Evolutionary conservation across 2,888 invertebrate genomes (phyloP).

Genomic region (Disparrhopalites patrizii): DNA sequence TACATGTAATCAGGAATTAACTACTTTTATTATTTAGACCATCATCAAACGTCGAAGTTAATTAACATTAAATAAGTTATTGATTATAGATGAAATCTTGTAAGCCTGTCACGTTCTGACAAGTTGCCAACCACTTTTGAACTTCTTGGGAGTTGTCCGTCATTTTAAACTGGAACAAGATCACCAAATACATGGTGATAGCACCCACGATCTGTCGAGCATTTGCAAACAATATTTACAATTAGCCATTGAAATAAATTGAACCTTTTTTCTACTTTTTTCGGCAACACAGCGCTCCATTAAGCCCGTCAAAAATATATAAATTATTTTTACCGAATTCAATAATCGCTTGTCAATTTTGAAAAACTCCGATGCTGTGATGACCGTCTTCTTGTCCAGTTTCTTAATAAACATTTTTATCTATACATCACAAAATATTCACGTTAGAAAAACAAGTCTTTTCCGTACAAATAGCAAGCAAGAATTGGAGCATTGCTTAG

Average conservation of each 20-base stretch:
- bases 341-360: conserved; percentile 36
- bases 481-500: not conserved
- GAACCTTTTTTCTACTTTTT: not conserved
- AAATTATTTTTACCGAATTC: conserved; percentile 29
- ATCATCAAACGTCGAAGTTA: too few species aligned
- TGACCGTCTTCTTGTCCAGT: conserved; percentile 24
- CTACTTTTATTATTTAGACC: too few species aligned
- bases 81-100: too few species aligned
- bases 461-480: not conserved
- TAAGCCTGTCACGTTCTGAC: too few species aligned
- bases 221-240: too few species aligned
- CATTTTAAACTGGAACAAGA: conserved; percentile 40
- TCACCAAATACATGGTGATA: conserved; percentile 43
- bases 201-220: conserved; percentile 40
- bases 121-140: not conserved
- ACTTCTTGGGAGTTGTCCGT: conserved; percentile 11
- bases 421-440: conserved; percentile 8
- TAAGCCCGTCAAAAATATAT: not conserved
- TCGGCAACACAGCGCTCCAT: not conserved
- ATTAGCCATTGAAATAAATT: not conserved
- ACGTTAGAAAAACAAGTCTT: not conserved
- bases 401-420: conserved; percentile 38
- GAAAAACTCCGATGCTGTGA: conserved; percentile 43
- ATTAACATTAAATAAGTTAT: too few species aligned
- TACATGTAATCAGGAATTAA: too few species aligned